Evolutionary conservation across 2,888 invertebrate species (phyloP).

Genomic region (Petrophora chlorosata): DNA sequence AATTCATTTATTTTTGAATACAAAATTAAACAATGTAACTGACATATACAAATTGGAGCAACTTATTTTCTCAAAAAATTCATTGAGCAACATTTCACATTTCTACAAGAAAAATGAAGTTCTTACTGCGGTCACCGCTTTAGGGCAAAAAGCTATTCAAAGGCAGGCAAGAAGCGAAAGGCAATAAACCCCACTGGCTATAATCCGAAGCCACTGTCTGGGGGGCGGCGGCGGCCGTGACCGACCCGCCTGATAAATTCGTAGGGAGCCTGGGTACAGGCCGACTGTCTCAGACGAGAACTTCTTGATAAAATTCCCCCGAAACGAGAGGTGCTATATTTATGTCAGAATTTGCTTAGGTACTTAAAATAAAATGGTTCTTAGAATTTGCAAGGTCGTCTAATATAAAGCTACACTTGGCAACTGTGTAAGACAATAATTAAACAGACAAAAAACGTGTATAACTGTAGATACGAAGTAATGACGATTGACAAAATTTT

Average conservation of each 20-base stretch:
- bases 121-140: neutral
- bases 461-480: no score
- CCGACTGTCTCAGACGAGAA: slow-evolving; percentile 27
- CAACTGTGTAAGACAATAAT: no score
- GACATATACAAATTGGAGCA: no score
- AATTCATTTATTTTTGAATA: no score
- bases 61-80: no score
- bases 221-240: slow-evolving; percentile 41
- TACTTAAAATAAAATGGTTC: no score
- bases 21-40: no score
- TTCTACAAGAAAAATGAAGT: slow-evolving; percentile 1
- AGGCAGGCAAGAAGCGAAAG: slow-evolving; percentile 23
- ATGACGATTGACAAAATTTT: no score
- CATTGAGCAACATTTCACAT: no score
- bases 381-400: no score
- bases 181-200: slow-evolving; percentile 21
- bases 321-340: slow-evolving; percentile 16
- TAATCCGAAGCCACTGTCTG: slow-evolving; percentile 26
- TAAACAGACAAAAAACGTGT: no score
- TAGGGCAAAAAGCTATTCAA: slow-evolving; percentile 21
- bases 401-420: no score
- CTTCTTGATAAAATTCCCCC: slow-evolving; percentile 14
- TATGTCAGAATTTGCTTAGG: slow-evolving; percentile 23
- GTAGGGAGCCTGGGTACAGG: slow-evolving; percentile 37
- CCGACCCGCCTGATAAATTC: slow-evolving; percentile 43